These are phyloP conservation scores for Enteromius anoplus DNA, from an alignment of 2,797 vertebrate genomes.

Conservation along the genomic window DNA sequence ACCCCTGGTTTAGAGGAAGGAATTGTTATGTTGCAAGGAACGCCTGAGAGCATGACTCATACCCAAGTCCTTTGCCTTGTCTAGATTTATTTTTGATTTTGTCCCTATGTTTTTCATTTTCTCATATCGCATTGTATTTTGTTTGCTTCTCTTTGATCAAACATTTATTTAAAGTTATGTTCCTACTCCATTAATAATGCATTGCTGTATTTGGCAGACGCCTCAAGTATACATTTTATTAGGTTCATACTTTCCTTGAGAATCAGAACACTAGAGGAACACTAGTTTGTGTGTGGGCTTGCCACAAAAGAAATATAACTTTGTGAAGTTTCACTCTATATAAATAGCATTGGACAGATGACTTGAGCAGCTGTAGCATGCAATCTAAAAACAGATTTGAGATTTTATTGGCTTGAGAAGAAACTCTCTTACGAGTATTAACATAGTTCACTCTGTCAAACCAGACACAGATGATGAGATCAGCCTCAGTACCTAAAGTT, in stretches of 20 bases:
- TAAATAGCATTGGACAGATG: constrained; percentile 59
- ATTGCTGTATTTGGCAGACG: background rate
- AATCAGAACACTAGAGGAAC: background rate
- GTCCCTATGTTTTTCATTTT: constrained; percentile 7
- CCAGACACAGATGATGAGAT: constrained; percentile 23
- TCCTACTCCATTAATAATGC: background rate
- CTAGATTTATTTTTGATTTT: constrained; percentile 10
- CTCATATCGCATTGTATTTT: background rate
- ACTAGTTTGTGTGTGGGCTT: constrained; percentile 19
- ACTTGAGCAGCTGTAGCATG: constrained; percentile 53
- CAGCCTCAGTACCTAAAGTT: constrained; percentile 13
- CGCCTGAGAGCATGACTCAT: constrained; percentile 13
- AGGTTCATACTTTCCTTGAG: background rate
- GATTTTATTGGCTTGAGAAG: constrained; percentile 38
- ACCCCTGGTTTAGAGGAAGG: constrained; percentile 7
- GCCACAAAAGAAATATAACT: constrained; percentile 39
- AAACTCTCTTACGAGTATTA: constrained; percentile 30
- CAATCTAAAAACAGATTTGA: constrained; percentile 55
- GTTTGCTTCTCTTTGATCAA: background rate
- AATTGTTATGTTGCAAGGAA: constrained; percentile 20
- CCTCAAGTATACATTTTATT: background rate
- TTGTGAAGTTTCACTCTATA: constrained; percentile 51
- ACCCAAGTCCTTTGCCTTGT: constrained; percentile 8
- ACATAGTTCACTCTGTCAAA: constrained; percentile 7
- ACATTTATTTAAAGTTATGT: constrained; percentile 4